These are phyloP conservation scores for Glomeris maerens DNA, from an alignment of 1,140 invertebrate species.

Conservation along the genomic window DNA sequence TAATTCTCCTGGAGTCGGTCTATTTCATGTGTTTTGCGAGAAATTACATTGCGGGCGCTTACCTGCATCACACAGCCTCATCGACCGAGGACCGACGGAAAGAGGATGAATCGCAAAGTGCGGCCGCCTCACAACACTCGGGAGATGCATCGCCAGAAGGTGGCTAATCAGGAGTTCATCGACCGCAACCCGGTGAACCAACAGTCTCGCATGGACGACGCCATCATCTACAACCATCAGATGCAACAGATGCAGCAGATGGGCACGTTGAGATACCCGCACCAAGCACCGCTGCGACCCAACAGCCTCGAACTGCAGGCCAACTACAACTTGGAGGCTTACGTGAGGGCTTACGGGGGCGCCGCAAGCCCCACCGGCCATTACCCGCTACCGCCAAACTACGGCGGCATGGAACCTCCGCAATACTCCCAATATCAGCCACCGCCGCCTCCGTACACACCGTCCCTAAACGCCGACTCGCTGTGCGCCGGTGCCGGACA, in stretches of 20 bases:
- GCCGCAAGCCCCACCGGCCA: slow-evolving; percentile 20
- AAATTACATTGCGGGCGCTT: too few relatives aligned
- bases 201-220: not conserved
- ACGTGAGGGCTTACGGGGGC: slow-evolving; percentile 10
- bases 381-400: slow-evolving; percentile 22
- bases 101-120: slow-evolving; percentile 62
- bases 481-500: too few relatives aligned
- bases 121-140: slow-evolving; percentile 71
- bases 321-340: slow-evolving; percentile 14
- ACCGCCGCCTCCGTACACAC: slow-evolving; percentile 12
- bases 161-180: slow-evolving; percentile 34
- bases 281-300: slow-evolving; percentile 45
- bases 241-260: not conserved
- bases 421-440: slow-evolving; percentile 19
- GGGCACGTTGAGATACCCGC: not conserved
- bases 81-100: slow-evolving; percentile 41
- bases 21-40: not conserved
- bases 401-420: slow-evolving; percentile 19
- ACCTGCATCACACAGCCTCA: slow-evolving; percentile 36
- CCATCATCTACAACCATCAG: too few relatives aligned
- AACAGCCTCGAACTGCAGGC: slow-evolving; percentile 58
- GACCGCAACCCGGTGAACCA: slow-evolving; percentile 2
- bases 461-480: not conserved
- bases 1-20: not conserved
- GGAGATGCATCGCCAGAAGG: slow-evolving; percentile 65